Percentiles rank a stretch among this genome's conserved stretches.
phyloP scores from a whole-genome alignment of 2,888 invertebrate genomes.

The Aleiodes leptofemur region DNA sequence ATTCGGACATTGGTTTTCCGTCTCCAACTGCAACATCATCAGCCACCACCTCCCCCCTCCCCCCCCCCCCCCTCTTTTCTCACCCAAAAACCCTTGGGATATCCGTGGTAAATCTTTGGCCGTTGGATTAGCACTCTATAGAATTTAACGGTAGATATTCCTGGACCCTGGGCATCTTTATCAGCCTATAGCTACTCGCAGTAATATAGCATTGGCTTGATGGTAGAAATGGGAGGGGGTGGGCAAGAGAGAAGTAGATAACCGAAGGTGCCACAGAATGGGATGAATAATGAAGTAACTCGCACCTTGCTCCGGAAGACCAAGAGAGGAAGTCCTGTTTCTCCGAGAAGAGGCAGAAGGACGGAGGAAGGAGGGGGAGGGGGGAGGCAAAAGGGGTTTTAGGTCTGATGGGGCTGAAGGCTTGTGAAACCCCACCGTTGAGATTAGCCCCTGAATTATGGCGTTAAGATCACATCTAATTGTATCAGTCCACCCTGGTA shows the following conservation, averaged over 20 bases:
- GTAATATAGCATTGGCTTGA: slow-evolving; percentile 16
- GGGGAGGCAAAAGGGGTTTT: neutral
- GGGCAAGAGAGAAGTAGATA: slow-evolving; percentile 64
- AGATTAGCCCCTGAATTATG: slow-evolving; percentile 75
- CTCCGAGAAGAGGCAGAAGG: slow-evolving; percentile 41
- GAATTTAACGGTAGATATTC: slow-evolving; percentile 65
- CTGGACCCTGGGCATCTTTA: slow-evolving; percentile 53
- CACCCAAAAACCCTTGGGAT: slow-evolving; percentile 14
- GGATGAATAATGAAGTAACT: slow-evolving; percentile 75
- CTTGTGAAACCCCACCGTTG: slow-evolving; percentile 47
- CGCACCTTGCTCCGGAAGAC: slow-evolving; percentile 72
- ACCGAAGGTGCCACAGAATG: slow-evolving; percentile 65
- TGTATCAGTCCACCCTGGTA: slow-evolving; percentile 72
- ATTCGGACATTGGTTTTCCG: slow-evolving; percentile 44
- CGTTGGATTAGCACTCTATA: slow-evolving; percentile 63
- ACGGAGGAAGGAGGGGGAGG: neutral
- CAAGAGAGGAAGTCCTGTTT: slow-evolving; percentile 57
- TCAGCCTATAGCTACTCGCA: slow-evolving; percentile 18
- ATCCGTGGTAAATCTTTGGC: slow-evolving; percentile 52
- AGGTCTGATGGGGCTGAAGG: slow-evolving; percentile 31
- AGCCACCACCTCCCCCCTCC: no score
- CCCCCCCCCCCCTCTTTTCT: no score
- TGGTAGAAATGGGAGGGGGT: slow-evolving; percentile 17
- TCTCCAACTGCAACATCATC: neutral
- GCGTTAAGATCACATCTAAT: slow-evolving; percentile 75